Base-by-base conservation (phyloP, 2,113 vertebrate species). In the Lamprotornis superbus region DNA sequence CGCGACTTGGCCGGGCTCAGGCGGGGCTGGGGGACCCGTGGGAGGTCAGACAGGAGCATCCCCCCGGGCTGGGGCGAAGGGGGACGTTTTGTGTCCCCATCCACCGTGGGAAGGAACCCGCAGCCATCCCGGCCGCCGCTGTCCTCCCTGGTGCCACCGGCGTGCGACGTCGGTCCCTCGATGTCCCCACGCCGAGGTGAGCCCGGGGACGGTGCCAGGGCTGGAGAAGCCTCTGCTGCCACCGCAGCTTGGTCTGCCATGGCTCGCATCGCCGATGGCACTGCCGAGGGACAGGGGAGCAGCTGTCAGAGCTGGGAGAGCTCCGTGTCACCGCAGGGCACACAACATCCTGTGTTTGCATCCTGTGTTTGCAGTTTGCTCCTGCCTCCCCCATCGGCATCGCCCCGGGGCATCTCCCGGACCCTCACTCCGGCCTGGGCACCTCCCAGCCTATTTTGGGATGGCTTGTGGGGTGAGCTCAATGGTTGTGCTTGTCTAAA, bases 1-100 rank as follows among this genome's bases (percentile, higher is more conserved):
- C 97, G 98, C 5, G 98, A 98, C 95, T 98, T 99, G 31, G 99
- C 98, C 0, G 99, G 97, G 96, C 95, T 98, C 63, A 99, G 97
- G 37, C 98, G 64, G 13, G 98, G 97, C 70, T 97, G 98, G 5
- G 98, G 96, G 4, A 0, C 39, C 39, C 74, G 25, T 0, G 82
- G 97, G 76, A 97, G 95, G 75, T 98, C 98, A 1, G 96, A 89
- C 82, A 98, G 92, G 39, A 98, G 98, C 56, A 97, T 97, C 11
- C 76, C 69, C n/a, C 61, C 37, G 0, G 90, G 23, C 5, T 98
- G 98, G 4, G 98, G 97, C 0, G 97, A 98, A 9, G 97, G 88
- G 14, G 96, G 78, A 20, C 97, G 37, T 25, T 92, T 76, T 1
- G 6, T 2, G 42, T 87, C 90, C 35, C 74, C 31, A 0, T 98